Evolutionary conservation across 2,888 invertebrate genomes (phyloP).

Genomic region (Tenthredo livida): DNA sequence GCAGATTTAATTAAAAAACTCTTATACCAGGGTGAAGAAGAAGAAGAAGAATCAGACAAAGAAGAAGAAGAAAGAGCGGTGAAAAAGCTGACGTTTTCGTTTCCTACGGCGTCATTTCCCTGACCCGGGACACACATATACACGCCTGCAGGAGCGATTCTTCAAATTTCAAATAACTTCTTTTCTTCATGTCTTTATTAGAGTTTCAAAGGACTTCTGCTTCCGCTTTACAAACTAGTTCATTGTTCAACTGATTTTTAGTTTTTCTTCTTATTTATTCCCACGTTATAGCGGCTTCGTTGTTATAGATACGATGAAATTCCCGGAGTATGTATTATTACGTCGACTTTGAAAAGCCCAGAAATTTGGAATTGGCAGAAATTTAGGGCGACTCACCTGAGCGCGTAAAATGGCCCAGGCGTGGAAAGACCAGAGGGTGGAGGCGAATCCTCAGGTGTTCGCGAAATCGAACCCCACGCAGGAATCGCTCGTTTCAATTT

Average conservation of each 20-base stretch:
- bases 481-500: conserved; percentile 44
- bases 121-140: not conserved
- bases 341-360: not conserved
- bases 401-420: not conserved
- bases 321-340: not conserved
- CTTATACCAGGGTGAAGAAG: not conserved
- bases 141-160: not conserved
- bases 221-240: not conserved
- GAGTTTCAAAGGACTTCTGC: not conserved
- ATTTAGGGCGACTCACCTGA: not conserved
- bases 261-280: not conserved
- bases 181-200: not conserved
- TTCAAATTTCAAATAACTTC: conserved; percentile 10
- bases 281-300: not conserved
- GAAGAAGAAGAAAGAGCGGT: not conserved
- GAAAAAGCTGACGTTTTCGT: conserved; percentile 44
- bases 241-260: not conserved
- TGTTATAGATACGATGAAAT: not conserved
- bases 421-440: not conserved
- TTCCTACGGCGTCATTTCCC: conserved; percentile 12
- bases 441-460: conserved; percentile 37
- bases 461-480: conserved; percentile 38
- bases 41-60: not conserved
- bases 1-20: conserved; percentile 49
- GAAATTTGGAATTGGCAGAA: not conserved